Base-by-base conservation (phyloP, 2,797 vertebrate species). In the Sebastes alutus region DNA sequence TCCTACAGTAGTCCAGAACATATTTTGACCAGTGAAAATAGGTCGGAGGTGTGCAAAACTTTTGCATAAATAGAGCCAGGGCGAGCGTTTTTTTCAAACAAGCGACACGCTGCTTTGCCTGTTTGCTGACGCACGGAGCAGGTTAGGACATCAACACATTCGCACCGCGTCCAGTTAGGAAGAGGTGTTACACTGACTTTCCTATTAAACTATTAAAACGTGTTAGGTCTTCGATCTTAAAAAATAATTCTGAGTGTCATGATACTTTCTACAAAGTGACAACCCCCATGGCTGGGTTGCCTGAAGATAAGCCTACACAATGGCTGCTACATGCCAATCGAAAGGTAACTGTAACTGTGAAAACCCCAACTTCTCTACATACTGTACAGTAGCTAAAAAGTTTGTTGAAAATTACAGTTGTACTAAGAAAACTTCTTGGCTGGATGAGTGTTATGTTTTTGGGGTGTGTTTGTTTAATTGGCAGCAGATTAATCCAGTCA, bases 41-140 rank as follows among this genome's bases (percentile, higher is more conserved):
- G 2, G 38, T 42, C 38, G 0, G 38, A 42, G 38, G 38, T 42
- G 38, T 0, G 14, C 14, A 16, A 42, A 16, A 42, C 14, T 7
- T 38, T 42, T 42, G 38, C 38, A 42, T 42, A 42, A 42, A 16
- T 16, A 42, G 38, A 42, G 38, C 6, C 38, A 42, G 13, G 38
- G 38, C 14, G 6, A 42, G 38, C 38, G 6, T 42, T 42, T 42
- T 46, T 4, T 46, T 7, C 16, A 46, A 46, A 46, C 16, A 46
- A 46, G 42, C 1, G 1, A 18, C 42, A 46, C 3, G 0, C 16
- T 0, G 42, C 1, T 46, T 46, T 46, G 16, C 0, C 16, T 46
- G 42, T 46, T 46, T 0, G 6, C 16, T 46, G 42, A 18, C 6
- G 16, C 42, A 46, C 42, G 6, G 42, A 46, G 42, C 42, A 46